Conservation (phyloP, 1,140 invertebrate genomes). For the Diabrotica virgifera region DNA sequence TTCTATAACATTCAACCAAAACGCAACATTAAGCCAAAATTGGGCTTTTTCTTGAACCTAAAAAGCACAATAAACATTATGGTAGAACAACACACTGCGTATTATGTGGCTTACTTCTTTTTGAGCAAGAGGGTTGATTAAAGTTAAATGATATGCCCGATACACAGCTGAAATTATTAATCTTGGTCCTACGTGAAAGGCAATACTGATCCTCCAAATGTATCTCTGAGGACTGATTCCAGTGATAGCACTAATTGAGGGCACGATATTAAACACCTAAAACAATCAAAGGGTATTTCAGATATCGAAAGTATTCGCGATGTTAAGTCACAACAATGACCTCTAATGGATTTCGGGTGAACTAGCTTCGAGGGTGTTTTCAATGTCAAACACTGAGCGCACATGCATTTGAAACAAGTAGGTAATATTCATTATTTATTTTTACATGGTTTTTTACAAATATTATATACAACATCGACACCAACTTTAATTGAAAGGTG, state of each 20-base stretch:
- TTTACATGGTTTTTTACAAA: too few species aligned
- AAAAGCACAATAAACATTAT: slow-evolving; percentile 24
- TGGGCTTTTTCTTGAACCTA: slow-evolving; percentile 51
- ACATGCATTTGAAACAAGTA: too few species aligned
- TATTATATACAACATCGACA: too few species aligned
- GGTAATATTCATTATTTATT: too few species aligned
- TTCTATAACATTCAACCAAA: slow-evolving; percentile 83
- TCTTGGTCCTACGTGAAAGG: slow-evolving; percentile 83
- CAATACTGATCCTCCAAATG: slow-evolving; percentile 88
- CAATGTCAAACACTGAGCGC: too few species aligned
- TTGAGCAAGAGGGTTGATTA: slow-evolving; percentile 51
- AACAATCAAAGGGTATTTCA: slow-evolving; percentile 28
- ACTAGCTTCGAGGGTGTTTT: too few species aligned
- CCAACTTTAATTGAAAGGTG: too few species aligned
- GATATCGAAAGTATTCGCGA: slow-evolving; percentile 14
- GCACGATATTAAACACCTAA: slow-evolving; percentile 87
- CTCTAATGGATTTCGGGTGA: too few species aligned
- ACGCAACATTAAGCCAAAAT: slow-evolving; percentile 71
- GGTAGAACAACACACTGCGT: slow-evolving; percentile 11
- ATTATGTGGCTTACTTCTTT: slow-evolving; percentile 21
- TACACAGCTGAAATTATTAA: slow-evolving; percentile 81
- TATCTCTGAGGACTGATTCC: slow-evolving; percentile 88
- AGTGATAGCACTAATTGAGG: slow-evolving; percentile 88
- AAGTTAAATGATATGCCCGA: slow-evolving; percentile 73
- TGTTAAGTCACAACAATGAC: too few species aligned